These are phyloP conservation scores for Zosterops lateralis DNA, from an alignment of 2,113 vertebrate species.

Conservation along the genomic window DNA sequence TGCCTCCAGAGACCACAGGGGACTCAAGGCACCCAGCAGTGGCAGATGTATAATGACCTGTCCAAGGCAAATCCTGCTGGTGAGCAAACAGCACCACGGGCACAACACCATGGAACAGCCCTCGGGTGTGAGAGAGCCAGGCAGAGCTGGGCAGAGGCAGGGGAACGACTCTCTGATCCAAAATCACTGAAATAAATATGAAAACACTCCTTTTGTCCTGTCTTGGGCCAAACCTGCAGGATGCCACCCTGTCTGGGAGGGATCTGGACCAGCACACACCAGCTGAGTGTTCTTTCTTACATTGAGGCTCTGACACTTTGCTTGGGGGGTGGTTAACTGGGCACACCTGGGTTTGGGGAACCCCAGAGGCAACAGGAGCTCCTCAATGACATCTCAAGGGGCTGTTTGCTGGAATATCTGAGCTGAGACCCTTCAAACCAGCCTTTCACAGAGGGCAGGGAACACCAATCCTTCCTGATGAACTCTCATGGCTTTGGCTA, in stretches of 20 bases:
- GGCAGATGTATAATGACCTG: not conserved
- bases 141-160: not conserved
- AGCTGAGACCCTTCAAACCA: not conserved
- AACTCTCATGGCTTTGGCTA: not conserved
- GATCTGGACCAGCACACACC: not conserved
- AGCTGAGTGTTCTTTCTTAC: not conserved
- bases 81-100: not conserved
- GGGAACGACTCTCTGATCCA: not conserved
- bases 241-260: too few species aligned
- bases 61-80: not conserved
- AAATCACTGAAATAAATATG: not conserved
- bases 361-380: not conserved
- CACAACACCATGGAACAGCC: not conserved
- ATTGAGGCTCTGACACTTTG: fast-evolving
- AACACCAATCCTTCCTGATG: not conserved
- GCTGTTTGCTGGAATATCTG: not conserved
- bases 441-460: not conserved
- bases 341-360: not conserved
- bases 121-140: fast-evolving
- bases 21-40: not conserved
- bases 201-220: not conserved
- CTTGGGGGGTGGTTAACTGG: not conserved
- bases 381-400: not conserved
- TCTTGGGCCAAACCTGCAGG: not conserved
- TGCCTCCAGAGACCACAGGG: fast-evolving